Base-by-base conservation (phyloP, 2,113 vertebrate genomes). In the Paradisaea rubra region DNA sequence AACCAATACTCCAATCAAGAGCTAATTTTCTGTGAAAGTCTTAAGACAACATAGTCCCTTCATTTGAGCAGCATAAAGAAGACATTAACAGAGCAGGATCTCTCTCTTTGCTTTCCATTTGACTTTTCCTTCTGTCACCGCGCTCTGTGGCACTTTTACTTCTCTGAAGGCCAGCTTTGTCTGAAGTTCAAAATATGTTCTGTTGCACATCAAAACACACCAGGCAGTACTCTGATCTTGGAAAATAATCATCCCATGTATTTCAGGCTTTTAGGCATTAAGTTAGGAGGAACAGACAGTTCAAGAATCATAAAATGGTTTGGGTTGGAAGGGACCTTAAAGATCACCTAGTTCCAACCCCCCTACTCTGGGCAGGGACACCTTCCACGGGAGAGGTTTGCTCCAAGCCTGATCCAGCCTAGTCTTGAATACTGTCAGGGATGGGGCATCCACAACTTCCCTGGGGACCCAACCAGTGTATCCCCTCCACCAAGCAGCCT, bases 381-480 rank as follows among this genome's bases (percentile, higher is more conserved):
- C 10, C 25, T 56, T 56, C 15, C 27, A 42, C 5, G 5, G 27
- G 31, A 70, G 31, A 30, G 3, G 41, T 33, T 24, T 56, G 49
- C 49, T 56, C 18, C 63, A 70, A 77, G 49, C 25, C 31, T 54
- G 17, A 50, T 57, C 59, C 59, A 80, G 11, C 27, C 50, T 33
- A 18, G 31, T 11, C 4, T 1, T 59, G 60, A 66, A 39, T 11
- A 18, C 45, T 52, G 39, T 31, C 35, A 89, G 8, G 12, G 42
- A 70, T 54, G 18, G 31, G 5, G 18, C 7, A 63, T 7, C 25
- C 25, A 56, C 27, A 42, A 5, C 10, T 27, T 54, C 31, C 19
- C 31, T 14, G 35, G 0, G 39, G 24, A 81, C 45, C 9, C 39
- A 73, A 73, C 11, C 11, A 15, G 24, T 4, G 0, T 6, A 20